phyloP scores from a whole-genome alignment of 2,113 vertebrate species.

The Strix aluco region DNA sequence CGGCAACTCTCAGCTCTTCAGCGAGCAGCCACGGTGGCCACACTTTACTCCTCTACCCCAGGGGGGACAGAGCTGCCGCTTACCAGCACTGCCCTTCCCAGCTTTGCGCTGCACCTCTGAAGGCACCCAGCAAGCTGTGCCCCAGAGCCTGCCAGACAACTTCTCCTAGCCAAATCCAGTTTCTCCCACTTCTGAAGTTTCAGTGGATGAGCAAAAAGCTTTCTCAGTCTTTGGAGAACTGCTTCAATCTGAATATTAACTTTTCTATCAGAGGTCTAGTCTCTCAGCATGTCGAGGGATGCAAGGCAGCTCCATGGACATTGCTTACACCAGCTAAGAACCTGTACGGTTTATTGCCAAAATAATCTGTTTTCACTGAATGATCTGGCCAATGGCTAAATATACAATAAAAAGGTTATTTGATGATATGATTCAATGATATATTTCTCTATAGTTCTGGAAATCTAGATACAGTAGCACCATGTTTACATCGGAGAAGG shows the following conservation, averaged over 20 bases:
- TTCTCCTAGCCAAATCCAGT: background rate
- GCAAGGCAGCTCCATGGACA: background rate
- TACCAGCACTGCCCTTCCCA: background rate
- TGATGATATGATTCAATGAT: too few relatives aligned
- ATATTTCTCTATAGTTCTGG: background rate
- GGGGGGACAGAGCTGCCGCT: background rate
- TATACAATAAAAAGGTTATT: background rate
- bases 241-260: background rate
- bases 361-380: background rate
- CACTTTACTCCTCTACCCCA: rapidly evolving
- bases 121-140: background rate
- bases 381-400: background rate
- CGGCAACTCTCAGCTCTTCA: background rate
- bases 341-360: background rate
- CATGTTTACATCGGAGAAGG: background rate
- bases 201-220: background rate
- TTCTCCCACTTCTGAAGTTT: background rate
- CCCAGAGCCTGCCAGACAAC: background rate
- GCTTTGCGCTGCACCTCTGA: background rate
- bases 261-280: background rate
- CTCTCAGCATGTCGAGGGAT: rapidly evolving
- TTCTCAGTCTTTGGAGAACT: background rate
- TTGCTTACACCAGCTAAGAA: background rate
- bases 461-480: background rate
- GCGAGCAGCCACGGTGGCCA: rapidly evolving